Base-by-base conservation (phyloP, 2,113 vertebrate genomes). In the Lophochroa leadbeateri region DNA sequence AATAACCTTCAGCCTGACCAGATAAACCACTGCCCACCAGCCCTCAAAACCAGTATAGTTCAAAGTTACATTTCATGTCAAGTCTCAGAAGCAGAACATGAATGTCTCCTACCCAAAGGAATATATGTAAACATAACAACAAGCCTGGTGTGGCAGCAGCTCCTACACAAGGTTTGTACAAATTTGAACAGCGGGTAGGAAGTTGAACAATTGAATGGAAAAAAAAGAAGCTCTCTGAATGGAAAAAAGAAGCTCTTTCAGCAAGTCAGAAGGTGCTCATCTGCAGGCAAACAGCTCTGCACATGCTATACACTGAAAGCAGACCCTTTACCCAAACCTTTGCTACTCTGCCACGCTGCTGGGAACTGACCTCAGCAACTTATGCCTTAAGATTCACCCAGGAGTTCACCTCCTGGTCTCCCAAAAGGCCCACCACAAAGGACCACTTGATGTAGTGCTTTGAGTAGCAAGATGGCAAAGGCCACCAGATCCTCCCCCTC, bases 141-240 rank as follows among this genome's bases (percentile, higher is more conserved):
- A 75, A 71, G 93, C 75, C 92, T 55, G 89, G 93, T 85, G 92
- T 33, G 52, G 88, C 88, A 85, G 94, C 90, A 92, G 93, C 86
- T 96, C 92, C 96, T 90, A 86, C 94, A 97, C 92, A 57, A 97
- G 91, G 94, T 96, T 96, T 91, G 95, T 95, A 85, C 37, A 72
- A 67, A 76, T 82, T 75, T 49, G 57, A 94, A 95, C 80, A 63
- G 77, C 10, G 27, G 95, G 70, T 35, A 96, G 96, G 94, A 88
- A 87, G 67, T 93, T 82, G 58, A 75, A 93, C 86, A 74, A 79
- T 78, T 97, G 94, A 96, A 90, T 77, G 55, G 94, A 94, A 94
- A 95, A 96, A 92, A 92, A 96, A 96, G 86, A 92, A 92, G 86
- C 44, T 78, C 92, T 94, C 86, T 94, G 93, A 96, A 90, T 76